Base-by-base conservation (phyloP, 1,140 invertebrate genomes). In the Armadillidium nasatum region DNA sequence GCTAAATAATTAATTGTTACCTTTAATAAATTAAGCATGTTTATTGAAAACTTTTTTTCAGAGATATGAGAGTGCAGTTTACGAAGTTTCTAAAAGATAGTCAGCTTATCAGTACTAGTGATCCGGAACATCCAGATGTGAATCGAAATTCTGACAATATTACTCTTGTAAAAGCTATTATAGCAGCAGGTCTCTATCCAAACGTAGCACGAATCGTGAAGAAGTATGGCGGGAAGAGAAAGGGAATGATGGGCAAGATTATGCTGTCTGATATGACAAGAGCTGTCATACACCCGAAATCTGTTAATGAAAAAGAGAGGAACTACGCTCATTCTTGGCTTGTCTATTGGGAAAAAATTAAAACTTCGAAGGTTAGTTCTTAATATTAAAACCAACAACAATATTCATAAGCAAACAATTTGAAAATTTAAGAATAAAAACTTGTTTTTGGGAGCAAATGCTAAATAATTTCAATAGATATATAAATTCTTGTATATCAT, bases 111-210 rank as follows among this genome's bases (percentile, higher is more conserved):
- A 73, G 83, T 0, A 87, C 83, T 67, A 82, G 83, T 0, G 83
- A 91, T 84, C 86, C 89, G 0, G 88, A 86, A 15, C 45, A 68
- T 73, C 50, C 50, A 13, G 73, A 68, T 50, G 76, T 81, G 70
- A 97, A 97, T 83, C 83, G 84, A 15, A 93, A 96, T 85, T 92
- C 92, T 0, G 81, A 88, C 21, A 95, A 96, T 83, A 81, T 89
- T 22, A 88, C 88, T 0, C 83, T 97, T 15, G 85, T 97, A 10
- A 92, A 93, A 84, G 93, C 94, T 0, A 89, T 97, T 45, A 87
- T 96, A 44, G 93, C 92, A 81, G 91, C 93, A 15, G 92, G 93
- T 33, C 87, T 97, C 0, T 97, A 94, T 87, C 95, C 95, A 7
- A 97, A 97, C 84, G 88, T 97, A 74, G 93, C 90, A 0, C 73